Conservation (phyloP, 37 sponge, comb jelly and placozoan genomes). For the Lycopodina hypogea region DNA sequence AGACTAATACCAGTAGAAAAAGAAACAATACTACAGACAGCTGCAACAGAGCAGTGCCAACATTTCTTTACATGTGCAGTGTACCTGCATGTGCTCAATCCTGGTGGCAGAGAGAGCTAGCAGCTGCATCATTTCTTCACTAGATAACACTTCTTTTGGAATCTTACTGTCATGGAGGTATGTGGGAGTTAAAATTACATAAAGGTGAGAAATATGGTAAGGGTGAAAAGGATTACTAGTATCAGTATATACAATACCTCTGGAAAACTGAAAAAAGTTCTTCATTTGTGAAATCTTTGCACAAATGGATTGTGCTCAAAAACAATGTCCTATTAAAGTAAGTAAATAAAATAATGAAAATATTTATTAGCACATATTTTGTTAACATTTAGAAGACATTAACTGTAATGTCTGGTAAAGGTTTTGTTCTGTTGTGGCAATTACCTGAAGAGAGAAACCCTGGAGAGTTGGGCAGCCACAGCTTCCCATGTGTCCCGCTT, state of each 20-base stretch:
- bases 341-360: background rate
- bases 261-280: conserved; percentile 36
- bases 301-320: conserved; percentile 30
- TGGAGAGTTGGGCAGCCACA: conserved; percentile 20
- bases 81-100: conserved; percentile 78
- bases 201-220: background rate
- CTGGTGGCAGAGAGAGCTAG: conserved; percentile 53
- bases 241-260: conserved; percentile 13
- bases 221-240: background rate
- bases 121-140: conserved; percentile 50
- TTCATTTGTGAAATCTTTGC: conserved; percentile 8
- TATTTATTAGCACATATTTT: background rate
- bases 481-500: conserved; percentile 60
- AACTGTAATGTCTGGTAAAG: background rate
- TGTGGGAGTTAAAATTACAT: background rate
- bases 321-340: conserved; percentile 56
- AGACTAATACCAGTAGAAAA: no score
- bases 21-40: no score
- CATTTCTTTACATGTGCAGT: background rate
- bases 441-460: conserved; percentile 69
- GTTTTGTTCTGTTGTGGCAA: background rate
- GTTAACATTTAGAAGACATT: background rate
- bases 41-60: background rate
- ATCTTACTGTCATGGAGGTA: conserved; percentile 41
- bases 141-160: conserved; percentile 48